These are phyloP conservation scores for Camponotus vicinus DNA, from an alignment of 1,140 invertebrate species.

Conservation along the genomic window DNA sequence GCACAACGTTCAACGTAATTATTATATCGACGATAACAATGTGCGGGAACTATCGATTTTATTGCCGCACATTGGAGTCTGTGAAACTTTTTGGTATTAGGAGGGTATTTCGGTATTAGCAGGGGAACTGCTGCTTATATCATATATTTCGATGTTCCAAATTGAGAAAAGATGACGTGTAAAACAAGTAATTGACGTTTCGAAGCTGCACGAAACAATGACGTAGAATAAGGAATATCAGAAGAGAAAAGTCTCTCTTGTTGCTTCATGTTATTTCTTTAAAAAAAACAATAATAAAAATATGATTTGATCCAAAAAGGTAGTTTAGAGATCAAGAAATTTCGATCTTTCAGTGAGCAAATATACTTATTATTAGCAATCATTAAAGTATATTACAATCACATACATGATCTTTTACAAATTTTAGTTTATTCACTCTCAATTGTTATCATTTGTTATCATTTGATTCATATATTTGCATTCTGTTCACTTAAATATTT, in stretches of 20 bases:
- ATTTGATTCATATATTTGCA: neutral
- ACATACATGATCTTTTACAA: neutral
- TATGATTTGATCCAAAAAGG: neutral
- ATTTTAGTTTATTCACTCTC: slow-evolving; percentile 9
- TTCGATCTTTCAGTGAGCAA: slow-evolving; percentile 36
- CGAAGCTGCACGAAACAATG: neutral
- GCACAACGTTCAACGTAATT: slow-evolving; percentile 27
- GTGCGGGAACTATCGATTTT: slow-evolving; percentile 34
- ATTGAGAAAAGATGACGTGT: slow-evolving; percentile 20
- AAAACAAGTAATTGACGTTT: slow-evolving; percentile 38
- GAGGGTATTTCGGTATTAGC: no score
- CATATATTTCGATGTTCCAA: slow-evolving; percentile 24
- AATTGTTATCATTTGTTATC: neutral
- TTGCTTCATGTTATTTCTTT: neutral
- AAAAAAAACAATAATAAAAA: neutral
- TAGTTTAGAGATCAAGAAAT: neutral
- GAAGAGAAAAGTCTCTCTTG: neutral
- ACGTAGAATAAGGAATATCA: neutral
- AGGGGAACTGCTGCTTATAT: neutral
- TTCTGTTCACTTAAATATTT: neutral
- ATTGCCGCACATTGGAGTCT: slow-evolving; percentile 34
- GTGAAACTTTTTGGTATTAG: slow-evolving; percentile 34
- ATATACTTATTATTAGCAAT: neutral
- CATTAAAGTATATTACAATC: neutral
- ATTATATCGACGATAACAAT: slow-evolving; percentile 34